Evolutionary conservation across 2,888 invertebrate species (phyloP), one percentile per base, ranked within the genome.

Genomic region (Volucella bombylans): DNA sequence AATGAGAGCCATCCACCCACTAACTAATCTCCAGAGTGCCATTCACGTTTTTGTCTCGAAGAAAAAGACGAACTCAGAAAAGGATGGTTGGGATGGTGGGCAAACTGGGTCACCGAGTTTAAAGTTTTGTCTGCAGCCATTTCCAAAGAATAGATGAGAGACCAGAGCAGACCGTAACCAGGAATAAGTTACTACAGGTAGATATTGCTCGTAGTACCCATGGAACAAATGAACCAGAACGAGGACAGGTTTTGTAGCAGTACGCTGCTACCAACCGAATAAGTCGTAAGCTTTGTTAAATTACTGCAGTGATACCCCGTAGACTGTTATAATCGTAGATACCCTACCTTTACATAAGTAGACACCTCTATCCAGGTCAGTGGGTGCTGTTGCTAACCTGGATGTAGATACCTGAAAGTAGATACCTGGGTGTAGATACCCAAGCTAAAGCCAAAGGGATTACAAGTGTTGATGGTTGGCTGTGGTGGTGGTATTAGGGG

Each of bases 241-340:
- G 50, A 62, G 61, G 31, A 31, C 31, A 31, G 31, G 31, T 45
- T 62, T 59, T 62, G 15, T 43, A 23, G 23, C 12, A 31, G 45
- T n/a, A 12, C 12, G 47, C 11, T 31, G 6, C 31, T 31, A 31
- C 31, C 23, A 23, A 23, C 9, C 45, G 23, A 50, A 49, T 14
- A 73, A 73, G 69, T 76, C 65, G 77, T 71, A 64, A 72, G 78
- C 78, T 78, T 82, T 82, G 67, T 67, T 67, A 72, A 82, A 72
- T 82, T 76, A 82, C 78, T 78, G 78, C 78, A 78, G 82, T 71
- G 62, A 50, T 67, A 62, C 59, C 64, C 50, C 57, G 31, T 31
- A 31, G 31, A 31, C 31, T 31, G 31, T 31, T 31, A 31, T 31
- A 31, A 31, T 31, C 31, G 31, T 31, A 31, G 31, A 31, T 31